A percentile compares a stretch with the other conserved stretches of the same genome.
phyloP scores from a whole-genome alignment of 1,140 invertebrate genomes.

The Triops longicaudatus region DNA sequence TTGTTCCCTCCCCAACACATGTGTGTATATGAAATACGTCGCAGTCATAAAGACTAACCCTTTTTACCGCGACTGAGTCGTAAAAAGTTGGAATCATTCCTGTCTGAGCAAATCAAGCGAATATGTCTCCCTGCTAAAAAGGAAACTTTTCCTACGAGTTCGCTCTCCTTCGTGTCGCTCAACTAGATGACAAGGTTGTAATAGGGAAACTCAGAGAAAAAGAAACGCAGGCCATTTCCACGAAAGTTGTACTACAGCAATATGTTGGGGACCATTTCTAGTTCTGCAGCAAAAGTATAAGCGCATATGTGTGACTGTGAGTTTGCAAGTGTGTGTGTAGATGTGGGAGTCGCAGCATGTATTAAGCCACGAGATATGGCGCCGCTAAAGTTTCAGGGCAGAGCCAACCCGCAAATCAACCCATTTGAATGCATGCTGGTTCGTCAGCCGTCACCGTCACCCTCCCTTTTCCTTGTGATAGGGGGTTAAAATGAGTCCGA shows the following conservation, averaged over 20 bases:
- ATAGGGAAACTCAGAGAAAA: not conserved
- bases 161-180: not conserved
- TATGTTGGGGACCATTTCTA: not conserved
- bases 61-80: not conserved
- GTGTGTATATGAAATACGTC: no score
- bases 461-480: no score
- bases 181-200: conserved; percentile 1
- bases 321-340: no score
- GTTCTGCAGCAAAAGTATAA: no score
- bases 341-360: not conserved
- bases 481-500: no score
- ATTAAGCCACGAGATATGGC: conserved; percentile 10
- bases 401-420: conserved; percentile 7
- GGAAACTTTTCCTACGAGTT: not conserved
- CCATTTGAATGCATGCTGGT: conserved; percentile 26
- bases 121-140: not conserved
- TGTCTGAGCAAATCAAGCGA: not conserved
- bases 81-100: not conserved
- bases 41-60: no score
- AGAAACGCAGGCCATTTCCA: not conserved
- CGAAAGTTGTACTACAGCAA: not conserved
- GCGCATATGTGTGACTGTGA: no score
- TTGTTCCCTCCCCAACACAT: no score
- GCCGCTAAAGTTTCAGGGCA: not conserved
- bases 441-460: conserved; percentile 4